phyloP scores from a whole-genome alignment of 1,140 invertebrate genomes.

The Tetramorium parvispinum region DNA sequence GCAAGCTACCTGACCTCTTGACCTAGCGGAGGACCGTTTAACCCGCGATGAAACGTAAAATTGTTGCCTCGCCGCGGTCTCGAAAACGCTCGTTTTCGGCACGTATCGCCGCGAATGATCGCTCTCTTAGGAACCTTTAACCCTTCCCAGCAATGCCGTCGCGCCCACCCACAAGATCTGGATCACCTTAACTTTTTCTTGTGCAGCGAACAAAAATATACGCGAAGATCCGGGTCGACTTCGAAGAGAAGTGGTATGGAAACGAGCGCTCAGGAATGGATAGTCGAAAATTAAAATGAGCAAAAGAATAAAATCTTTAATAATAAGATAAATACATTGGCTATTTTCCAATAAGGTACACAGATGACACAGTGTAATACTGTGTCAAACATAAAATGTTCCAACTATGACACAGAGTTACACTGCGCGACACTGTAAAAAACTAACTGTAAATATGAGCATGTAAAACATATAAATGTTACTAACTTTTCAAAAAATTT shows the following conservation, averaged over 20 bases:
- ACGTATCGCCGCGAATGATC: constrained; percentile 1
- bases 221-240: neutral
- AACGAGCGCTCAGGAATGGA: neutral
- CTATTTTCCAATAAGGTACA: too few relatives aligned
- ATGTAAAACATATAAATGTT: too few relatives aligned
- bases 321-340: too few relatives aligned
- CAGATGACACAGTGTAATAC: too few relatives aligned
- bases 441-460: too few relatives aligned
- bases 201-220: neutral
- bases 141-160: neutral
- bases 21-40: constrained; percentile 16
- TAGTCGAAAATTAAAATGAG: neutral
- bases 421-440: too few relatives aligned
- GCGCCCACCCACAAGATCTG: neutral
- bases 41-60: neutral
- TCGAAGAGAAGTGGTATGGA: neutral
- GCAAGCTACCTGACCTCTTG: constrained; percentile 30
- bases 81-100: constrained; percentile 6
- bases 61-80: neutral
- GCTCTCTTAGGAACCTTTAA: constrained; percentile 2
- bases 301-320: neutral
- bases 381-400: too few relatives aligned
- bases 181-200: constrained; percentile 25
- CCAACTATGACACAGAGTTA: too few relatives aligned
- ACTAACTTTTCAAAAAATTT: too few relatives aligned